Conservation (phyloP, 1,140 invertebrate species). For the Atta cephalotes region DNA sequence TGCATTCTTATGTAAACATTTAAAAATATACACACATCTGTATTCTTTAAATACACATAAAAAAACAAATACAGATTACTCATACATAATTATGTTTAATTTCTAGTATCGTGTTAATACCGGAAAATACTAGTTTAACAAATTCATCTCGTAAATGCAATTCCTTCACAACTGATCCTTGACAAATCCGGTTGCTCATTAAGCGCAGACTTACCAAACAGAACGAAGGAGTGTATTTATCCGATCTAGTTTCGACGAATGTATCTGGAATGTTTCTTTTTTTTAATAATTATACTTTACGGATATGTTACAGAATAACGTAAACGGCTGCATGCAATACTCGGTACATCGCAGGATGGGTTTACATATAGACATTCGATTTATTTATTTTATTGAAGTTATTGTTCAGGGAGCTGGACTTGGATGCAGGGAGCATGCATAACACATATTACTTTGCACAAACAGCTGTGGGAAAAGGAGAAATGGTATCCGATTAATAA, state of each 20-base stretch:
- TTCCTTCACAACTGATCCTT: conserved; percentile 16
- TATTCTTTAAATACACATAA: conserved; percentile 22
- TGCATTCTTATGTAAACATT: not conserved
- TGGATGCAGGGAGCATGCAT: conserved; percentile 39
- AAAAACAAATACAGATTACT: not conserved
- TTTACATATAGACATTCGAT: conserved; percentile 30
- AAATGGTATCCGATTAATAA: not conserved
- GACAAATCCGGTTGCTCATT: not conserved
- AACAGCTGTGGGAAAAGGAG: conserved; percentile 2
- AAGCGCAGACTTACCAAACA: conserved; percentile 47
- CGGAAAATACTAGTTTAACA: not conserved
- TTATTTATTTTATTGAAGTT: conserved; percentile 68
- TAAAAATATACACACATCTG: not conserved
- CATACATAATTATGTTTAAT: not conserved
- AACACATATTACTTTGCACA: not conserved
- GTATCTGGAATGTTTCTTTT: conserved; percentile 27
- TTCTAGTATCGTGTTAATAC: not conserved
- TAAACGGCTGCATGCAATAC: conserved; percentile 22
- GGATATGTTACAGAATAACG: not conserved
- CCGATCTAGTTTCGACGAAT: conserved; percentile 13
- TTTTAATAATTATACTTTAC: not conserved
- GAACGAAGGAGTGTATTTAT: conserved; percentile 17
- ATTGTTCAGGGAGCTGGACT: conserved; percentile 52
- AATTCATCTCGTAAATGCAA: not conserved
- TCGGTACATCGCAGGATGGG: conserved; percentile 38